Evolutionary conservation across 2,888 invertebrate genomes (phyloP).

Genomic region (Pandemis heparana): DNA sequence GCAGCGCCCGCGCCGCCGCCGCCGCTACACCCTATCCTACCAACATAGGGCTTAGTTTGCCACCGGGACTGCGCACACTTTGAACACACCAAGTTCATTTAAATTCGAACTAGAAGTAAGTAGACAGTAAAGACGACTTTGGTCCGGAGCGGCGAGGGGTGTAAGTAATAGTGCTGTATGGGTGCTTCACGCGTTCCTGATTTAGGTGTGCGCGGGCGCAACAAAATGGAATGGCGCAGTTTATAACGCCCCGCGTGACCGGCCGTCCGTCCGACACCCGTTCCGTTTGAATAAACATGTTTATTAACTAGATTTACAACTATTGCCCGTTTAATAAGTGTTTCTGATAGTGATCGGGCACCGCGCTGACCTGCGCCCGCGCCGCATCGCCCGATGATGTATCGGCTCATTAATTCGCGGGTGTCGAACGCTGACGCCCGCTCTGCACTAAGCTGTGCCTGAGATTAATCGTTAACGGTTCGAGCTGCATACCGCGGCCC

Average conservation of each 20-base stretch:
- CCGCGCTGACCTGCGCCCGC: neutral
- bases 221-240: conserved; percentile 35
- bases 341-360: conserved; percentile 35
- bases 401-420: conserved; percentile 10
- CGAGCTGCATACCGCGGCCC: neutral
- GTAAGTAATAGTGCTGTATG: conserved; percentile 46
- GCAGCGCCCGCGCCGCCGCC: conserved; percentile 2
- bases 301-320: conserved; percentile 43
- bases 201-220: conserved; percentile 45
- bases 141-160: conserved; percentile 24
- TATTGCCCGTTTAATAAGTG: conserved; percentile 40
- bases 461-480: neutral
- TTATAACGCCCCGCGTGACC: conserved; percentile 35
- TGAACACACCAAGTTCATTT: neutral
- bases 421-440: conserved; percentile 5
- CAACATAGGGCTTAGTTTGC: conserved; percentile 28
- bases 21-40: conserved; percentile 11
- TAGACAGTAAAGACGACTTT: conserved; percentile 14
- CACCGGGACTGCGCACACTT: conserved; percentile 18
- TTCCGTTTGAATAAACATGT: conserved; percentile 40
- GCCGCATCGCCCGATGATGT: conserved; percentile 4
- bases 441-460: neutral
- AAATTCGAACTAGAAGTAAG: neutral
- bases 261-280: conserved; percentile 36
- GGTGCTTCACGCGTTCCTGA: conserved; percentile 48